These are phyloP conservation scores for Datnioides undecimradiatus DNA, from an alignment of 2,113 vertebrate species.

Conservation along the genomic window DNA sequence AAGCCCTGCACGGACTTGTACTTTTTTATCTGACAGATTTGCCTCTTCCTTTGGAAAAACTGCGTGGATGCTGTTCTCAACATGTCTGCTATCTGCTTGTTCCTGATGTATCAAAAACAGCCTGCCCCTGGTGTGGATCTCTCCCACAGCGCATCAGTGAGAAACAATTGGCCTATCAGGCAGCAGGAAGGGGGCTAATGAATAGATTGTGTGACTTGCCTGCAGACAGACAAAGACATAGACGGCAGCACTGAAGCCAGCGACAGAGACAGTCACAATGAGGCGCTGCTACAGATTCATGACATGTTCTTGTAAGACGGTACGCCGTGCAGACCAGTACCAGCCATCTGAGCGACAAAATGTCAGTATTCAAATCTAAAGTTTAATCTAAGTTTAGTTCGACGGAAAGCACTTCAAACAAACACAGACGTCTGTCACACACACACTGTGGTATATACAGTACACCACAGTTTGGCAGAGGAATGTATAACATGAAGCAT, in stretches of 20 bases:
- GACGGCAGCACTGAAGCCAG: conserved; percentile 23
- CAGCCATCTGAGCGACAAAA: background rate
- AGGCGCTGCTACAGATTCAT: conserved; percentile 22
- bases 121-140: conserved; percentile 44
- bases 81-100: conserved; percentile 56
- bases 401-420: background rate
- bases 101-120: conserved; percentile 58
- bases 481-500: too few relatives aligned
- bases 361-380: background rate
- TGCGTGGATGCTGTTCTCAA: conserved; percentile 44
- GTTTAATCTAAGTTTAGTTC: background rate
- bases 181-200: conserved; percentile 61
- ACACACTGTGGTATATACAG: background rate
- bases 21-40: conserved; percentile 69
- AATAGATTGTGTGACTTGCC: conserved; percentile 63
- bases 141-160: conserved; percentile 54
- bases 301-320: too few relatives aligned
- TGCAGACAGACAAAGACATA: conserved; percentile 51
- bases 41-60: conserved; percentile 61
- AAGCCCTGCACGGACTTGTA: conserved; percentile 51
- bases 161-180: conserved; percentile 66
- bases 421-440: background rate
- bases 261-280: conserved; percentile 23
- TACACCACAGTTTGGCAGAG: background rate
- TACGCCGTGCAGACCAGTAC: conserved; percentile 13